Conservation (phyloP, 2,797 vertebrate species). For the Synanceia verrucosa region DNA sequence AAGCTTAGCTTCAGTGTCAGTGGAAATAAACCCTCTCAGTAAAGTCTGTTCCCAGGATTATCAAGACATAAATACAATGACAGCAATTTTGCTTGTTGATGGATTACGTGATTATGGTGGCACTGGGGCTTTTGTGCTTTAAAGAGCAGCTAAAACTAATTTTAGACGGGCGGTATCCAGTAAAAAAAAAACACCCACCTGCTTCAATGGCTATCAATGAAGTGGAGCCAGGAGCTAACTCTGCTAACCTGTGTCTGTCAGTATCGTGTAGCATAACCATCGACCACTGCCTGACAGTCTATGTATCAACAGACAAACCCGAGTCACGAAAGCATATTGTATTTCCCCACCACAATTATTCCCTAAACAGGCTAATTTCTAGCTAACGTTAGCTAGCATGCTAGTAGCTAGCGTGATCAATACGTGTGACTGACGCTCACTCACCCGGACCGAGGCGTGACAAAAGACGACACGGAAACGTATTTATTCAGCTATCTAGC, state of each 20-base stretch:
- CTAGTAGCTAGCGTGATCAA: conserved; percentile 13
- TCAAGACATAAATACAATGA: neutral
- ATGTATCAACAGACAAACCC: neutral
- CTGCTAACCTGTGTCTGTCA: neutral
- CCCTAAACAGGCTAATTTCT: conserved; percentile 24
- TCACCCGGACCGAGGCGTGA: conserved; percentile 58
- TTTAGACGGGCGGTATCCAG: neutral
- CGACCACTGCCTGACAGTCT: fast-evolving
- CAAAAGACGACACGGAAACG: conserved; percentile 20
- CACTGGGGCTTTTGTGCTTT: neutral
- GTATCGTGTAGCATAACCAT: neutral
- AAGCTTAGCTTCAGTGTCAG: neutral
- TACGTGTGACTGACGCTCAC: conserved; percentile 36
- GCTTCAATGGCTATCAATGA: neutral
- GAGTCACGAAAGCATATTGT: neutral
- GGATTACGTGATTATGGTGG: neutral
- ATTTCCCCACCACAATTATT: neutral
- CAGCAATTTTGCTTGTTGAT: neutral
- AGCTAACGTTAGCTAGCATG: conserved; percentile 37
- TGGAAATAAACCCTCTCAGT: neutral
- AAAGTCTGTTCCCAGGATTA: neutral
- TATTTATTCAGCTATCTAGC: conserved; percentile 38
- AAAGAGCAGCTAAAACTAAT: neutral
- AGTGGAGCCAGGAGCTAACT: neutral
- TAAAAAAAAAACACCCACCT: conserved; percentile 4